phyloP scores from a whole-genome alignment of 2,797 vertebrate species.

The Euphonia xanthogaster region DNA sequence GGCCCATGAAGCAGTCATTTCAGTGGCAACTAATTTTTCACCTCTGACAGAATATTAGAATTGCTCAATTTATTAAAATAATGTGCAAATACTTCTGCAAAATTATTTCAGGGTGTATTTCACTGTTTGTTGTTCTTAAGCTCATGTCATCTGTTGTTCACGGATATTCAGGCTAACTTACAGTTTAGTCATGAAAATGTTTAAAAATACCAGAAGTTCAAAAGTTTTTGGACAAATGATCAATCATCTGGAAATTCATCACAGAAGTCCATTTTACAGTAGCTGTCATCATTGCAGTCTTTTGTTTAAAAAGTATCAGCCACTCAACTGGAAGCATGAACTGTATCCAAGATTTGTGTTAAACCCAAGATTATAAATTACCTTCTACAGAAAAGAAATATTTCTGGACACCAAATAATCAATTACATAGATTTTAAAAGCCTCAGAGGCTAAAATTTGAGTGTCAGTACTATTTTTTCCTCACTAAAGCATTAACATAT shows the following conservation, averaged over 20 bases:
- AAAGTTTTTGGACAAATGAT: background rate
- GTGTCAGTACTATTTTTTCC: background rate
- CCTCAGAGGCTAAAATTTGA: background rate
- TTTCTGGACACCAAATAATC: slow-evolving; percentile 16
- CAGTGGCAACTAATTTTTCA: background rate
- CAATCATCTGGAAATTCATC: slow-evolving; percentile 22
- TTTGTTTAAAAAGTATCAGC: slow-evolving; percentile 43
- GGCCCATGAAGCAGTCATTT: background rate
- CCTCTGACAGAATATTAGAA: background rate
- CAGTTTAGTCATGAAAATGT: background rate
- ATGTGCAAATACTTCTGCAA: background rate
- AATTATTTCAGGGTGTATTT: background rate
- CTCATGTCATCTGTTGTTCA: background rate
- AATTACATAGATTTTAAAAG: background rate
- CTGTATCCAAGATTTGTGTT: slow-evolving; percentile 17
- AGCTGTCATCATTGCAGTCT: slow-evolving; percentile 16
- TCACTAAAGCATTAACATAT: background rate
- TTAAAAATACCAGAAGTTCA: slow-evolving; percentile 20
- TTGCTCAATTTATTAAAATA: background rate
- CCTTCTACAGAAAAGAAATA: background rate
- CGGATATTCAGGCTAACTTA: background rate
- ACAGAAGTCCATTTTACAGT: slow-evolving; percentile 15
- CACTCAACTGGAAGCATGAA: slow-evolving; percentile 20
- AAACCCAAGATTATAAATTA: slow-evolving; percentile 29
- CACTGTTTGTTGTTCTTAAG: background rate